These are phyloP conservation scores for Hedya salicella DNA, from an alignment of 2,888 invertebrate genomes.

Conservation along the genomic window DNA sequence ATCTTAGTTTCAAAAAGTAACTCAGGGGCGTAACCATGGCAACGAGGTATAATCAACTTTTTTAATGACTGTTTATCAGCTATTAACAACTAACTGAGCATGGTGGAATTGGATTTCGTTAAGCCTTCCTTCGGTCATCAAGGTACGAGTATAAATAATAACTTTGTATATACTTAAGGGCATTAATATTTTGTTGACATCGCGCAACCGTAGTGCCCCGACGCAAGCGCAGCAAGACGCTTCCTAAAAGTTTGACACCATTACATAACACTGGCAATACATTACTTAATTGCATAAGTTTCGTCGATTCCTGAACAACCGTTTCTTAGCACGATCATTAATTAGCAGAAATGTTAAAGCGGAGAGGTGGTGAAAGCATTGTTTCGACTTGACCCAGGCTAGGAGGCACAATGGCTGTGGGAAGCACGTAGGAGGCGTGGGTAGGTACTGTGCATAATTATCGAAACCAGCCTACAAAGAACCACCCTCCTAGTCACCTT, in stretches of 20 bases:
- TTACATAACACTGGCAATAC: conserved; percentile 39
- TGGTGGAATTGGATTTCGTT: no score
- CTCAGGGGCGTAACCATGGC: no score
- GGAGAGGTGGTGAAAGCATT: conserved; percentile 73
- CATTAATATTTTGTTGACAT: no score
- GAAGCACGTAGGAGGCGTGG: conserved; percentile 70
- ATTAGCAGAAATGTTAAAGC: conserved; percentile 67
- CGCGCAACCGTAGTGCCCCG: neutral
- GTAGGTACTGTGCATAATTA: conserved; percentile 63
- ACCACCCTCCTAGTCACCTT: conserved; percentile 44
- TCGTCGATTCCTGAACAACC: conserved; percentile 47
- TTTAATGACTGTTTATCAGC: no score
- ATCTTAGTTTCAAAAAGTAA: no score
- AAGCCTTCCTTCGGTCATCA: no score
- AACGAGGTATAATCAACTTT: no score
- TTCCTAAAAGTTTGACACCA: conserved; percentile 17
- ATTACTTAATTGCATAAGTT: conserved; percentile 45
- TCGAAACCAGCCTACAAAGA: conserved; percentile 53
- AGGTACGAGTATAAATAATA: no score
- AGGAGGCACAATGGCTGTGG: conserved; percentile 60
- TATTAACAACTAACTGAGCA: no score
- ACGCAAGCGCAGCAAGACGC: neutral
- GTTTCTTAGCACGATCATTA: conserved; percentile 63
- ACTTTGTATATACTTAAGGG: no score
- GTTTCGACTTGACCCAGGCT: conserved; percentile 58